Conservation (phyloP, 1,140 invertebrate genomes). For the Parapsyche elsis region DNA sequence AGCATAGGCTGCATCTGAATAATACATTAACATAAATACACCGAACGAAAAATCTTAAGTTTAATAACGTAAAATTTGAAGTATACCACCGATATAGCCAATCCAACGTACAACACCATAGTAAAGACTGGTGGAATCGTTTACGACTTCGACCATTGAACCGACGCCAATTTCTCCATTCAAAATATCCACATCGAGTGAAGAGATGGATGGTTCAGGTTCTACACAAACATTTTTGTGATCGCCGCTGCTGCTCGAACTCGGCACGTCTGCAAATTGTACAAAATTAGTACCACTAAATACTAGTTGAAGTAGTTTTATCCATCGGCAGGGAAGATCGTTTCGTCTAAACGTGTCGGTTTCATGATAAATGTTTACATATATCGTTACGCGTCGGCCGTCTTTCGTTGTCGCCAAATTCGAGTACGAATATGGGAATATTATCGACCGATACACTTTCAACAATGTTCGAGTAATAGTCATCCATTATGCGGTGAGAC, state of each 20-base stretch:
- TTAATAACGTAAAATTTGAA: no score
- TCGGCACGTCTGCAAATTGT: constrained; percentile 44
- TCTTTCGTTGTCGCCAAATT: constrained; percentile 47
- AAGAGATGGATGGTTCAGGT: constrained; percentile 43
- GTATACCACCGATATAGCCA: constrained; percentile 73
- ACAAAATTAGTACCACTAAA: not conserved
- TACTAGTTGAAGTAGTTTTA: constrained; percentile 15
- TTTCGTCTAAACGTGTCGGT: not conserved
- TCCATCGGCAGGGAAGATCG: not conserved
- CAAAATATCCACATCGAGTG: constrained; percentile 54
- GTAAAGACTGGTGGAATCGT: constrained; percentile 69
- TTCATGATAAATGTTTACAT: not conserved
- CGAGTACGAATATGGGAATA: constrained; percentile 53
- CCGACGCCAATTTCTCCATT: constrained; percentile 75
- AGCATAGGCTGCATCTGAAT: constrained; percentile 63
- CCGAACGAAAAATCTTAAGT: not conserved
- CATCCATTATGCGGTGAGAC: constrained; percentile 47
- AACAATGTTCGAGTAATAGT: constrained; percentile 54
- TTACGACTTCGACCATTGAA: constrained; percentile 79
- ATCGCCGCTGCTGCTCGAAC: constrained; percentile 33
- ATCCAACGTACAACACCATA: constrained; percentile 92
- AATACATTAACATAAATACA: constrained; percentile 29
- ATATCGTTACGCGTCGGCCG: not conserved
- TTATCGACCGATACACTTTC: constrained; percentile 48
- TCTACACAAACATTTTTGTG: constrained; percentile 44